A percentile compares a stretch with the other conserved stretches of the same genome.
phyloP scores from a whole-genome alignment of 2,888 invertebrate species.

The Eledone cirrhosa region DNA sequence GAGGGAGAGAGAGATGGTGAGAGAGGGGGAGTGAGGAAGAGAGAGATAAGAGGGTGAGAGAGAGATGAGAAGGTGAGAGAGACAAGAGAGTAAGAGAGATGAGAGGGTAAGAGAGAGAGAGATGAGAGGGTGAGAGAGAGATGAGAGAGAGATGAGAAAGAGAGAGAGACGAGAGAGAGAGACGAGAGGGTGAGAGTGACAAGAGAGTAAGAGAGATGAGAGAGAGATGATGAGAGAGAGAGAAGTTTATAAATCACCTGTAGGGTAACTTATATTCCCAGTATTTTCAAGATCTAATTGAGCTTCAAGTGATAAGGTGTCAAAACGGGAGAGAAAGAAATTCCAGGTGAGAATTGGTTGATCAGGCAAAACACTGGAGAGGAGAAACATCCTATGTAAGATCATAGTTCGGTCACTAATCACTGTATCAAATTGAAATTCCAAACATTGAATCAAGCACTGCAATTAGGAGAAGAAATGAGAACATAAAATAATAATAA shows the following conservation, averaged over 20 bases:
- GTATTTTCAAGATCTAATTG: slow-evolving; percentile 79
- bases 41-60: no score
- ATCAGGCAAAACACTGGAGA: slow-evolving; percentile 91
- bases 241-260: slow-evolving; percentile 71
- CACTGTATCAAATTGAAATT: slow-evolving; percentile 97
- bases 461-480: slow-evolving; percentile 39
- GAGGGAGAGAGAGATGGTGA: no score
- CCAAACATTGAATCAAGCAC: slow-evolving; percentile 89
- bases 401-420: slow-evolving; percentile 97
- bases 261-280: slow-evolving; percentile 83
- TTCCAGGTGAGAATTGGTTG: slow-evolving; percentile 93
- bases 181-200: no score
- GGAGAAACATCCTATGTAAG: slow-evolving; percentile 90
- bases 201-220: no score
- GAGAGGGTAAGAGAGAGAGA: no score
- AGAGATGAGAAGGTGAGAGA: no score
- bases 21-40: no score
- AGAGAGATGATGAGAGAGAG: no score
- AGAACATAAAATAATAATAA: background rate
- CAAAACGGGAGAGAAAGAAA: slow-evolving; percentile 96
- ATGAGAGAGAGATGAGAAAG: no score
- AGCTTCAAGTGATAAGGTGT: slow-evolving; percentile 93
- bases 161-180: no score
- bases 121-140: no score
- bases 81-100: no score